phyloP scores from a whole-genome alignment of 92 coral and sea anemone species.

The Paramuricea clavata region DNA sequence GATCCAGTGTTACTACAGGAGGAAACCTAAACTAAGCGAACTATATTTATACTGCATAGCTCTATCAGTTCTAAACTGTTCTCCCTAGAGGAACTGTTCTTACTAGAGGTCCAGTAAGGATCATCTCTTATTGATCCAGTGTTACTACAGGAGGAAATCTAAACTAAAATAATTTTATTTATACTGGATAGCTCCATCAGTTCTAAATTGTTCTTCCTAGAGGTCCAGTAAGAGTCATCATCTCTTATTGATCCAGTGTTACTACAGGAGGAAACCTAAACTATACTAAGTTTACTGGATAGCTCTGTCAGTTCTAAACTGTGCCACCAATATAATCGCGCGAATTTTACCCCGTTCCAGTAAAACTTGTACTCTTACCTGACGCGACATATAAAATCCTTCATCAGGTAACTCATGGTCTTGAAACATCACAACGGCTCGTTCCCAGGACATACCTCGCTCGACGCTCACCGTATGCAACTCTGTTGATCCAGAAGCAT shows the following conservation, averaged over 20 bases:
- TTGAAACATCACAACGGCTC: slow-evolving; percentile 68
- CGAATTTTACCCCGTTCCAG: not conserved
- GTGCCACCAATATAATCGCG: not conserved
- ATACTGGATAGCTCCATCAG: no score
- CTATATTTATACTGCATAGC: slow-evolving; percentile 1
- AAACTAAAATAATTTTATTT: no score
- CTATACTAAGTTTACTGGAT: no score
- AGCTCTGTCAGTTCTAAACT: no score
- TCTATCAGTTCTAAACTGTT: not conserved
- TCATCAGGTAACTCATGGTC: slow-evolving; percentile 76
- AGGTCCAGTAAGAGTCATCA: no score
- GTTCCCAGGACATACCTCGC: slow-evolving; percentile 94
- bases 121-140: no score
- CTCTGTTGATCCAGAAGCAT: slow-evolving; percentile 86
- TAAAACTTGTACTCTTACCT: slow-evolving; percentile 56
- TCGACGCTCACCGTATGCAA: slow-evolving; percentile 97
- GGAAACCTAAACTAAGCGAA: not conserved
- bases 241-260: no score
- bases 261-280: no score
- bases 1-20: slow-evolving; percentile 17
- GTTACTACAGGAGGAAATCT: no score
- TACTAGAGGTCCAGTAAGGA: no score
- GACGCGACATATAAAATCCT: slow-evolving; percentile 89
- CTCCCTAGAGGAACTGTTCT: not conserved
- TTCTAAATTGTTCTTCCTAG: no score